Evolutionary conservation across 2,113 vertebrate species (phyloP), one percentile per base, ranked within the genome.

Genomic region (Megaceryle torquata): DNA sequence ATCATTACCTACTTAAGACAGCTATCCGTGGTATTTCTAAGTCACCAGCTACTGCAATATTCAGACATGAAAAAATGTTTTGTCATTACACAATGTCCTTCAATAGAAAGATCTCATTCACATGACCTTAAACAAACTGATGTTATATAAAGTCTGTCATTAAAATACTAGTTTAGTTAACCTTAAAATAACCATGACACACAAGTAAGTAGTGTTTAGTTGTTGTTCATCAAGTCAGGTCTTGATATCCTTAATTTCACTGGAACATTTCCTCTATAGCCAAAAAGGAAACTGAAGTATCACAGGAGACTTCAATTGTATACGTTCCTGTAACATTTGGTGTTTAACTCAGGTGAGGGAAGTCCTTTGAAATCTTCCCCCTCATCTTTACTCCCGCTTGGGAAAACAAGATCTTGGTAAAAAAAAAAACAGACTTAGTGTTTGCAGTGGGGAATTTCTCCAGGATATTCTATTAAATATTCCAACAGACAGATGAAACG

Each of bases 41-140:
- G 69, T 88, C 88, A 91, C 65, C 44, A 88, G 80, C 88, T 90
- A 93, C 88, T 89, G 86, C 86, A 89, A 65, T 65, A 94, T 88
- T 86, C 93, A 96, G 93, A 84, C 64, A 71, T 21, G 60, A 94
- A 92, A 94, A 96, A 86, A 96, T 92, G 86, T 91, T 94, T 63
- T 95, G 59, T 80, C 89, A 86, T 96, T 95, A 94, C 79, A 91
- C 64, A 86, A 93, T 56, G 76, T 83, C 82, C 44, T 90, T 93
- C 91, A 93, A 88, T 53, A 75, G 83, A 86, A 91, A 81, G 43
- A 90, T 63, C 46, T 96, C 2, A 7, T 80, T 85, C 83, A 78
- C 33, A 22, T 78, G 94, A 94, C 82, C 59, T 95, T 74, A 88
- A 96, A 86, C 72, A 90, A 90, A 93, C 51, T 64, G 44, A 83